These are phyloP conservation scores for Microctonus hyperodae DNA, from an alignment of 2,888 invertebrate genomes.

Conservation along the genomic window DNA sequence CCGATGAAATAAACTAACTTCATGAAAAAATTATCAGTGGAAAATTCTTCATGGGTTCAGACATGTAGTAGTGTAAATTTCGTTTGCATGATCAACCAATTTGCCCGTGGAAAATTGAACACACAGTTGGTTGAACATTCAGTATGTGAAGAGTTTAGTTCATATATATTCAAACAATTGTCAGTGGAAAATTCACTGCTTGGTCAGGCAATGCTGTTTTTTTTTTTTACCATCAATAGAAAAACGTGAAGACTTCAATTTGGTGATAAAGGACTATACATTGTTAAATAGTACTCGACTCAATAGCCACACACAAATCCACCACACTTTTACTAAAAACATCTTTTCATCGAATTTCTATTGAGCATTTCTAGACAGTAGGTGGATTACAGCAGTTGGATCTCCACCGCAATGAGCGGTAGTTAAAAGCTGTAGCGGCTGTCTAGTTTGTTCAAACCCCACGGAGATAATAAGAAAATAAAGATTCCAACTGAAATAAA, in stretches of 20 bases:
- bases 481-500: no score
- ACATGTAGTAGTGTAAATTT: neutral
- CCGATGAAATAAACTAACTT: neutral
- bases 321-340: slow-evolving; percentile 9
- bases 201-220: neutral
- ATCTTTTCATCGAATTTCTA: slow-evolving; percentile 29
- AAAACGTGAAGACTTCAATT: slow-evolving; percentile 3
- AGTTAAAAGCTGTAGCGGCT: slow-evolving; percentile 32
- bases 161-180: neutral
- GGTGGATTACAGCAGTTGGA: neutral
- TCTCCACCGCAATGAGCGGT: slow-evolving; percentile 9
- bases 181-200: neutral
- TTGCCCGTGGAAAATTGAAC: neutral
- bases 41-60: neutral
- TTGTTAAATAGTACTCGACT: slow-evolving; percentile 12
- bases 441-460: slow-evolving; percentile 20
- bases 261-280: slow-evolving; percentile 23
- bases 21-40: neutral
- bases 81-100: neutral
- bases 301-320: neutral
- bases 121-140: neutral
- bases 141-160: neutral
- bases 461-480: slow-evolving; percentile 22
- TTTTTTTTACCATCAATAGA: neutral
- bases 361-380: slow-evolving; percentile 15